phyloP scores from a whole-genome alignment of 2,113 vertebrate species.

The Plecotus auritus region DNA sequence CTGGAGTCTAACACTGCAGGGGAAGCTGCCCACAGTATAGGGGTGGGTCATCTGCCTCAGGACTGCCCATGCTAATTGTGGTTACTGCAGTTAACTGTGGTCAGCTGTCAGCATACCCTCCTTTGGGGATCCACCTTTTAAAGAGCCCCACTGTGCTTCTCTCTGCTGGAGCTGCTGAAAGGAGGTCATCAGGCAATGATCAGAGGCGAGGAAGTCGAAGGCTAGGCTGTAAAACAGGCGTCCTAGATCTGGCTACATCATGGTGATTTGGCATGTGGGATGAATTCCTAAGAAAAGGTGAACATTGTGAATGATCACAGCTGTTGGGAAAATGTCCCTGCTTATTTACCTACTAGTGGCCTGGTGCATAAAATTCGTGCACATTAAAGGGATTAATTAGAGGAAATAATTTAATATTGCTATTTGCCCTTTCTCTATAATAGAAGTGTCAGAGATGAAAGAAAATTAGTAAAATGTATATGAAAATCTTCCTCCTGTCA shows the following conservation, averaged over 20 bases:
- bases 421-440: too few relatives aligned
- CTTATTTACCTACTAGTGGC: neutral
- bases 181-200: neutral
- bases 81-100: neutral
- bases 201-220: neutral
- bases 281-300: neutral
- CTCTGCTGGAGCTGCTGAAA: constrained; percentile 22
- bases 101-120: neutral
- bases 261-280: neutral
- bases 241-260: neutral
- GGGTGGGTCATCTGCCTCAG: neutral
- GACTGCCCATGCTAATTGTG: neutral
- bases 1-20: neutral
- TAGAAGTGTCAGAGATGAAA: too few relatives aligned
- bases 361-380: too few relatives aligned
- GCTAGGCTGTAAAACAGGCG: neutral
- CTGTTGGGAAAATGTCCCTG: neutral
- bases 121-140: neutral
- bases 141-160: constrained; percentile 11
- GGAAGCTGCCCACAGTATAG: neutral
- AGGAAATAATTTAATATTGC: too few relatives aligned
- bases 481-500: too few relatives aligned
- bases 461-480: too few relatives aligned
- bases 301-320: neutral
- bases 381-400: too few relatives aligned